A percentile compares a stretch with the other conserved stretches of the same genome.
phyloP scores from a whole-genome alignment of 2,113 vertebrate genomes.

The Myrmecophaga tridactyla region DNA sequence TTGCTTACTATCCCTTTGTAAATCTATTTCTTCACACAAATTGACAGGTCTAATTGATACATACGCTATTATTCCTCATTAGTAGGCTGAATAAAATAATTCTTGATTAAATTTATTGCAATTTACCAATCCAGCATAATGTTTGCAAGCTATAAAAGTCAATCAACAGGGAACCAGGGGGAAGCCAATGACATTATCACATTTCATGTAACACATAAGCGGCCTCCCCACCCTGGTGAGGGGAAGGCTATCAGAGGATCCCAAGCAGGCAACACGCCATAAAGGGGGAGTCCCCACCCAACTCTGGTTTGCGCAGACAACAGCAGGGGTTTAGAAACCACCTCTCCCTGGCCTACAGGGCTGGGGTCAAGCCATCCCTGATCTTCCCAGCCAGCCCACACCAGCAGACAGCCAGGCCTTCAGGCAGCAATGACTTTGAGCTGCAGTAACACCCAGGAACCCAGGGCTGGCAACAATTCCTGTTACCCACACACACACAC shows the following conservation, averaged over 20 bases:
- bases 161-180: conserved; percentile 86
- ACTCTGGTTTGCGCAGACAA: not conserved
- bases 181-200: conserved; percentile 81
- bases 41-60: conserved; percentile 90
- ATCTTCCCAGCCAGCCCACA: not conserved
- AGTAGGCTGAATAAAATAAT: conserved; percentile 88
- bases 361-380: conserved; percentile 61
- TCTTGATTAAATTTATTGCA: conserved; percentile 90
- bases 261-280: not conserved
- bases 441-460: not conserved
- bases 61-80: conserved; percentile 89
- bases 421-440: not conserved
- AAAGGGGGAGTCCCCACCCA: not conserved
- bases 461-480: not conserved
- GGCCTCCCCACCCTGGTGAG: not conserved
- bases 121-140: conserved; percentile 88
- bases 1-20: conserved; percentile 87
- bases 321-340: not conserved
- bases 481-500: too few species aligned
- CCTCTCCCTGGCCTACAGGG: accelerated
- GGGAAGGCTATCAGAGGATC: not conserved
- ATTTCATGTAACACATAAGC: conserved; percentile 64
- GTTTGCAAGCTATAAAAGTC: conserved; percentile 90
- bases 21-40: conserved; percentile 89
- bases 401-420: not conserved